Evolutionary conservation across 2,888 invertebrate species (phyloP).

Genomic region (Stenoptilia bipunctidactyla): DNA sequence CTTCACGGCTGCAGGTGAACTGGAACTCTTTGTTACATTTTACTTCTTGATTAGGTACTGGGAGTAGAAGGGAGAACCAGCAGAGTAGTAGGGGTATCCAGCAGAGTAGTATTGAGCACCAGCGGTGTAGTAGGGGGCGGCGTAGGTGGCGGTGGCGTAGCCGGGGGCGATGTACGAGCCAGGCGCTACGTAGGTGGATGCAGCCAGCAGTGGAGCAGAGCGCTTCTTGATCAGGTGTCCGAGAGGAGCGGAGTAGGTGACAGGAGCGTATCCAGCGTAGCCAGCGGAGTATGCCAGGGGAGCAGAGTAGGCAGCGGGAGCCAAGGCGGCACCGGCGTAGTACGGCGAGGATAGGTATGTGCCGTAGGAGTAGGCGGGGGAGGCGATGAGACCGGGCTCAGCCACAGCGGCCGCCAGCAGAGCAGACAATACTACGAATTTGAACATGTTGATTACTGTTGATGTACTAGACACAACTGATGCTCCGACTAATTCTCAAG

Average conservation of each 20-base stretch:
- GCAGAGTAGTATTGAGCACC: background rate
- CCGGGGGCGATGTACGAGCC: too few species aligned
- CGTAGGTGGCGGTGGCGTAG: background rate
- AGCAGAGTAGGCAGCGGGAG: background rate
- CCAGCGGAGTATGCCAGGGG: background rate
- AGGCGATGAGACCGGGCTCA: conserved; percentile 26
- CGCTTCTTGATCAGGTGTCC: conserved; percentile 7
- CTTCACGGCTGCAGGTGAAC: conserved; percentile 32
- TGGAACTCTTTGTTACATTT: conserved; percentile 19
- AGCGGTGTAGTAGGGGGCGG: background rate
- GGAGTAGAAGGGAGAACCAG: background rate
- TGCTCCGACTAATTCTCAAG: conserved; percentile 23
- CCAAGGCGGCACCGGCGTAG: background rate
- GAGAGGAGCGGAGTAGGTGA: conserved; percentile 16
- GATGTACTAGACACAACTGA: conserved; percentile 42
- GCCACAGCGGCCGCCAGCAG: conserved; percentile 71
- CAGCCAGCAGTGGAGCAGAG: background rate
- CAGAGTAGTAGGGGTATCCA: background rate
- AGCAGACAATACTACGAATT: conserved; percentile 74
- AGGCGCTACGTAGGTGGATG: background rate
- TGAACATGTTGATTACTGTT: conserved; percentile 59
- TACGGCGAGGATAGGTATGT: conserved; percentile 9
- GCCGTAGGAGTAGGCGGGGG: conserved; percentile 16
- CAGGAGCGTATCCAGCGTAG: background rate
- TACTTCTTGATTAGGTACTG: conserved; percentile 2